Conservation (phyloP, 2,797 vertebrate genomes). For the Gymnodraco acuticeps region DNA sequence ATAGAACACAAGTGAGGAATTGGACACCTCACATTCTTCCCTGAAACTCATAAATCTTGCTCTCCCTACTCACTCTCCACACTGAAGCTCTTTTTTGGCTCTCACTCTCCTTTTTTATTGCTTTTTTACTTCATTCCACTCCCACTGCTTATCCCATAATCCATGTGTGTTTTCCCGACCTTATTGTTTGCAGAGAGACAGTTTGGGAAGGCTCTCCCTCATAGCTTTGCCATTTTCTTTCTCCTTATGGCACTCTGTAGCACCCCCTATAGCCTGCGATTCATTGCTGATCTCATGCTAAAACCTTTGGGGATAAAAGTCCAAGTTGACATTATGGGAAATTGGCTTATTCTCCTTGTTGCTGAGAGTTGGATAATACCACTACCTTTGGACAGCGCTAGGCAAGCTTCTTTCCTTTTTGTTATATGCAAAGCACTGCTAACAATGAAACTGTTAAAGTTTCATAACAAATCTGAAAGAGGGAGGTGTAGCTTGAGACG, state of each 20-base stretch:
- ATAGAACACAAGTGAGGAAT: slow-evolving; percentile 74
- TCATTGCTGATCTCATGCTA: neutral
- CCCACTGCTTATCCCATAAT: slow-evolving; percentile 64
- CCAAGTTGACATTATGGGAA: neutral
- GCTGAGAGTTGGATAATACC: too few species aligned
- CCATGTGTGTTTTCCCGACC: slow-evolving; percentile 47
- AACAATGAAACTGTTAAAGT: too few species aligned
- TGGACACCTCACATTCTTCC: slow-evolving; percentile 76
- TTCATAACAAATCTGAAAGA: too few species aligned
- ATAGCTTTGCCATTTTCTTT: neutral
- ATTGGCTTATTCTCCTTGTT: too few species aligned
- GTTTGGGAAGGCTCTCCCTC: slow-evolving; percentile 21
- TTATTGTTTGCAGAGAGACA: slow-evolving; percentile 55
- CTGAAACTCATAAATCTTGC: slow-evolving; percentile 70
- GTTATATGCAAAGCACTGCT: too few species aligned
- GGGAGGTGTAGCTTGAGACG: too few species aligned
- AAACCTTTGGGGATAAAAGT: neutral
- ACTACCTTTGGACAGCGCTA: too few species aligned
- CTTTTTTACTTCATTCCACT: slow-evolving; percentile 63
- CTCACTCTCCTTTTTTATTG: slow-evolving; percentile 40
- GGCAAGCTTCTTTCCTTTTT: too few species aligned
- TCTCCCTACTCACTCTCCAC: slow-evolving; percentile 59
- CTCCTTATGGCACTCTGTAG: slow-evolving; percentile 9
- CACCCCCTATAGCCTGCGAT: slow-evolving; percentile 23
- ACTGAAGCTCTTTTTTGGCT: slow-evolving; percentile 66